Conservation (phyloP, 1,140 invertebrate genomes). For the Hesperophylax magnus region DNA sequence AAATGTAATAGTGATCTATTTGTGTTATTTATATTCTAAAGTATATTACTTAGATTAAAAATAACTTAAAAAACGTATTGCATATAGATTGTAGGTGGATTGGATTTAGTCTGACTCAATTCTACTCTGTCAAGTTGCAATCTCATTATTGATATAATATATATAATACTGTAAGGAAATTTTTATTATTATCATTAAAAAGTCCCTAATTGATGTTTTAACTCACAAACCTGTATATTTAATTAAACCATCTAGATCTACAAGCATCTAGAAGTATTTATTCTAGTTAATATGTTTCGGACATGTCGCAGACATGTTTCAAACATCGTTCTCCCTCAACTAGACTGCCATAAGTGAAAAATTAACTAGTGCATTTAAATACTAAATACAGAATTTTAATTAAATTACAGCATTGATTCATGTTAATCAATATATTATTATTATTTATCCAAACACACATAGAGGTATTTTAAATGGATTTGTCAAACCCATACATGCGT, state of each 20-base stretch:
- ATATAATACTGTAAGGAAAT: constrained; percentile 15
- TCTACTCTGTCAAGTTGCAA: constrained; percentile 1
- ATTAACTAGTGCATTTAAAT: no score
- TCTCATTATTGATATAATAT: constrained; percentile 18
- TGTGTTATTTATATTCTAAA: constrained; percentile 45
- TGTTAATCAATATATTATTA: no score
- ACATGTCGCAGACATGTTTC: no score
- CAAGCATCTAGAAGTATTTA: no score
- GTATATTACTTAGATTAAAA: constrained; percentile 42
- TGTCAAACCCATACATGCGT: no score
- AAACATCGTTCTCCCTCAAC: no score
- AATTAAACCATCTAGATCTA: background rate
- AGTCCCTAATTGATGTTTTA: constrained; percentile 17
- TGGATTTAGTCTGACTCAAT: background rate
- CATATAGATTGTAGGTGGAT: constrained; percentile 9
- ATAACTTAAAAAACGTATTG: background rate
- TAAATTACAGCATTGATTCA: no score
- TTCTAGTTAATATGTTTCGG: no score
- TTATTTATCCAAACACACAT: no score
- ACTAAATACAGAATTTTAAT: no score
- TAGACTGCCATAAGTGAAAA: no score
- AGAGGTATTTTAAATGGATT: no score
- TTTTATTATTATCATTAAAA: constrained; percentile 26
- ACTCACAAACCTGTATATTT: constrained; percentile 18
- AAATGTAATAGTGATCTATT: constrained; percentile 47